Evolutionary conservation across 2,888 invertebrate species (phyloP).

Genomic region (Drosophila dives): DNA sequence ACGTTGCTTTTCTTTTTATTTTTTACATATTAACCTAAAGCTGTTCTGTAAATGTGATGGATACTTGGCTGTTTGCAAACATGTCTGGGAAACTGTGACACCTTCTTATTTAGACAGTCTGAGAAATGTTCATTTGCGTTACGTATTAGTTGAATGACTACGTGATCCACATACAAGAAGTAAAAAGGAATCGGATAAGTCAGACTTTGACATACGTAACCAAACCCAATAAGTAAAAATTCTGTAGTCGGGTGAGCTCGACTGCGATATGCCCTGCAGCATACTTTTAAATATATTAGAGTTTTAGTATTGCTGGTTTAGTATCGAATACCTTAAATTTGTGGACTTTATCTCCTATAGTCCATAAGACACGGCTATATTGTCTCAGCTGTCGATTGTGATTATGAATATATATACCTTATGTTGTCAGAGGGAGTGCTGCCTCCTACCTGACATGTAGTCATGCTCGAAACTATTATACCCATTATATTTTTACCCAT

Average conservation of each 20-base stretch:
- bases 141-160: slow-evolving; percentile 65
- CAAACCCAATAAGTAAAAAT: background rate
- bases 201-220: slow-evolving; percentile 1
- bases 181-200: slow-evolving; percentile 3
- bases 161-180: slow-evolving; percentile 66
- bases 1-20: background rate
- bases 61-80: background rate
- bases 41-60: background rate
- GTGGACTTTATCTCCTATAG: background rate
- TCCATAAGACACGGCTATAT: background rate
- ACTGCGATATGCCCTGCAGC: background rate
- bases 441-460: too few species aligned
- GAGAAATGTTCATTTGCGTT: slow-evolving; percentile 66
- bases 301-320: background rate
- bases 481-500: background rate
- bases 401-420: background rate
- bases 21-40: background rate
- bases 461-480: background rate
- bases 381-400: background rate
- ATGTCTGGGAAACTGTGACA: slow-evolving; percentile 9
- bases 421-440: background rate
- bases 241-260: background rate
- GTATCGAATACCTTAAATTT: background rate
- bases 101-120: slow-evolving; percentile 19
- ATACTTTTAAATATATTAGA: background rate